Evolutionary conservation across 2,888 invertebrate genomes (phyloP), one percentile per base, ranked within the genome.

Genomic region (Drosophila gaucha): DNA sequence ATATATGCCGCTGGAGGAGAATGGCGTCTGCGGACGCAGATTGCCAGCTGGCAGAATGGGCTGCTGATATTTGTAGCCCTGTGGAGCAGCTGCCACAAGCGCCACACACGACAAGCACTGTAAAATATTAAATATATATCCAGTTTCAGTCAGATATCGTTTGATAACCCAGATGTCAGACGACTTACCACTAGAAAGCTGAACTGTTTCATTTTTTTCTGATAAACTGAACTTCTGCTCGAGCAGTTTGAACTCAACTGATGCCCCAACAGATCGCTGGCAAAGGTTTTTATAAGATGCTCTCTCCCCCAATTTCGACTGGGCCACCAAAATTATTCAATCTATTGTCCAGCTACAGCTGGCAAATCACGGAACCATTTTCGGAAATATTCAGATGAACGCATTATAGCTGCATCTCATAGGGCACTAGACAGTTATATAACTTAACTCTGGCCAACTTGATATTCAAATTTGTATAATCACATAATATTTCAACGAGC

Each of bases 61-160:
- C 6, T 56, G 69, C 55, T 77, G 80, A 55, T 90, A 90, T 49
- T 80, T 87, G 66, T 90, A 90, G 52, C 80, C 90, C 49, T 84
- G 75, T 9, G 80, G 77, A 20, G 87, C 89, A 8, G 79, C 66
- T 8, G 73, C 59, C 6, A 50, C 62, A 1, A 78, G 57, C 14
- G 74, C 46, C 22, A 74, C 79, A 16, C 78, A 54, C 10, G 76
- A 76, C 20, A 89, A 50, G 63, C 69, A 84, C 90, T 90, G 57
- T 56, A 65, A 30, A 41, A n/a, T n/a, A n/a, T n/a, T 22, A 28
- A n/a, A 20, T 6, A 20, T 12, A 26, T 9, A 5, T 36, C 18
- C 49, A 16, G 4, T 1, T n/a, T 14, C 3, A 12, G 2, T n/a
- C 12, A 28, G 16, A 12, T 0, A 1, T 16, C 22, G 2, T 4